Percentiles rank a stretch among this genome's conserved stretches.
Evolutionary conservation across 2,797 vertebrate species (phyloP).

Genomic region (Masticophis lateralis): DNA sequence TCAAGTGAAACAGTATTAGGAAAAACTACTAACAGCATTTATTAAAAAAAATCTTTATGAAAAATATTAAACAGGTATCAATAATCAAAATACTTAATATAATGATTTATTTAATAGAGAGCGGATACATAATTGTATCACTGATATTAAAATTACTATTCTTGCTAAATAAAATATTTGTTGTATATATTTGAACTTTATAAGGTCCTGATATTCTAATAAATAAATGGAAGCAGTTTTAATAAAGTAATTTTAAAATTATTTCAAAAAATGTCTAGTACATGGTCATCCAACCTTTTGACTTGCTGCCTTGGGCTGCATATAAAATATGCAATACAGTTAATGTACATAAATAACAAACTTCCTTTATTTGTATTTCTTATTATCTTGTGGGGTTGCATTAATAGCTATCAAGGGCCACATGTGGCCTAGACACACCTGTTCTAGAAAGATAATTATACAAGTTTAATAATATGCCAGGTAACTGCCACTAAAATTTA

Average conservation of each 20-base stretch:
- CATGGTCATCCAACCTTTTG: neutral
- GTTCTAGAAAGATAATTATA: neutral
- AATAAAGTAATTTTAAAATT: neutral
- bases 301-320: neutral
- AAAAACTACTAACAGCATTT: neutral
- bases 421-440: neutral
- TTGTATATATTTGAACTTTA: neutral
- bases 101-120: neutral
- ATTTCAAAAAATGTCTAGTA: neutral
- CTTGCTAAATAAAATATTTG: neutral
- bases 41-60: neutral
- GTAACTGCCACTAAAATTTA: neutral
- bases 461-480: neutral
- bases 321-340: neutral
- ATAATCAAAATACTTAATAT: neutral
- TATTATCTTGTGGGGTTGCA: neutral
- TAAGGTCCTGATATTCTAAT: neutral
- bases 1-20: neutral
- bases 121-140: neutral
- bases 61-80: neutral
- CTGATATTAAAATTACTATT: neutral
- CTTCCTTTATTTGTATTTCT: neutral
- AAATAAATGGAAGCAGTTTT: neutral
- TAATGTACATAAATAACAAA: neutral
- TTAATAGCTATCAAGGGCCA: neutral